Evolutionary conservation across 2,888 invertebrate genomes (phyloP).

Genomic region (Boloria selene): DNA sequence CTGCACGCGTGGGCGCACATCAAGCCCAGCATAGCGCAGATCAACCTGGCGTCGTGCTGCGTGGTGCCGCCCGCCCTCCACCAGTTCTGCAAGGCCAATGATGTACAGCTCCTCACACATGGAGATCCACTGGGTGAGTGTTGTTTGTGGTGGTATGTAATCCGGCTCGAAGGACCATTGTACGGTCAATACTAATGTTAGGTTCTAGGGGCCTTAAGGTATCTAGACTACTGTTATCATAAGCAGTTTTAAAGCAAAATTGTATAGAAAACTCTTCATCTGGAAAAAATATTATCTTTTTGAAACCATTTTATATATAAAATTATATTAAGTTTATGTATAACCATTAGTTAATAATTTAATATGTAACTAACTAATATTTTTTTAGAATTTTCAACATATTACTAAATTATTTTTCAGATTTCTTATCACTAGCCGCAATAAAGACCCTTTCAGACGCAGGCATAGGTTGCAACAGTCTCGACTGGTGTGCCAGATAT

Average conservation of each 20-base stretch:
- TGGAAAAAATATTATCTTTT: too few relatives aligned
- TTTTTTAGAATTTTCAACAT: neutral
- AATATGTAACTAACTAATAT: too few relatives aligned
- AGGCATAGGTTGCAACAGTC: slow-evolving; percentile 62
- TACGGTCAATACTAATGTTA: too few relatives aligned
- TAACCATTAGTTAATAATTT: too few relatives aligned
- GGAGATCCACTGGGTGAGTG: slow-evolving; percentile 93
- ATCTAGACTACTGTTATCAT: too few relatives aligned
- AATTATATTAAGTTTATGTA: too few relatives aligned
- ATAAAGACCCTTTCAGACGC: slow-evolving; percentile 81
- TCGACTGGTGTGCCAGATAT: slow-evolving; percentile 92
- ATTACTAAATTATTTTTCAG: slow-evolving; percentile 47
- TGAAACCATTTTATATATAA: too few relatives aligned
- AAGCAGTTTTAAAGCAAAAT: too few relatives aligned
- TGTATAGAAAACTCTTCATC: too few relatives aligned
- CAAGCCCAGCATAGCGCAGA: slow-evolving; percentile 94
- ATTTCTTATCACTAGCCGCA: slow-evolving; percentile 74
- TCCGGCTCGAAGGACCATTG: too few relatives aligned
- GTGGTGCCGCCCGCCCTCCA: slow-evolving; percentile 95
- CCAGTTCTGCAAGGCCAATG: slow-evolving; percentile 93
- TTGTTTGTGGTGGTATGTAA: too few relatives aligned
- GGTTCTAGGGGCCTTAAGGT: too few relatives aligned
- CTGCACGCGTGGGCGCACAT: slow-evolving; percentile 89
- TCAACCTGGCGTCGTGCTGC: slow-evolving; percentile 95
- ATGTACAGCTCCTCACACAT: slow-evolving; percentile 96